Percentiles rank a stretch among this genome's conserved stretches.
Evolutionary conservation across 2,888 invertebrate genomes (phyloP).

Genomic region (Nasonovia ribisnigri): DNA sequence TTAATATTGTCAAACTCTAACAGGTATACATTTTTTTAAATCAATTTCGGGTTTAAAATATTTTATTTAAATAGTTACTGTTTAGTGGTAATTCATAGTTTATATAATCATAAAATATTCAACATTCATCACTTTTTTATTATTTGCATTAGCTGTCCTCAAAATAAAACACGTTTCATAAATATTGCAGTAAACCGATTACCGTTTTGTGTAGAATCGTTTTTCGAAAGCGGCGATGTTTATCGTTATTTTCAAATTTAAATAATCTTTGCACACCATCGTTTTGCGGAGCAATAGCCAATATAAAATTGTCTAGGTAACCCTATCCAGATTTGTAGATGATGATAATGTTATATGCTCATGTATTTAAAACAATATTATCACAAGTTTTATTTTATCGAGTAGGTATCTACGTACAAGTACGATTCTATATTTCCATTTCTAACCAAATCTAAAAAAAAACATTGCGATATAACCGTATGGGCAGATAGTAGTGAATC

Average conservation of each 20-base stretch:
- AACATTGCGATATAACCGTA: neutral
- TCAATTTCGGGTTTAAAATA: too few species aligned
- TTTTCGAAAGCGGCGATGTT: neutral
- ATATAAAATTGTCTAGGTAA: neutral
- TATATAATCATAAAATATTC: neutral
- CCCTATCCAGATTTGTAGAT: neutral
- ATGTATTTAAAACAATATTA: neutral
- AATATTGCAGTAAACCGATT: neutral
- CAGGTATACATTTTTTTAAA: too few species aligned
- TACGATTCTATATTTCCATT: neutral
- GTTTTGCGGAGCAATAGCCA: neutral
- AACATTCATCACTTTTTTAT: neutral
- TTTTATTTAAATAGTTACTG: too few species aligned
- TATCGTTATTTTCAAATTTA: neutral
- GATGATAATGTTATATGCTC: neutral
- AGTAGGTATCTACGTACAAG: neutral
- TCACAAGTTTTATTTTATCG: neutral
- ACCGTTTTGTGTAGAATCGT: neutral
- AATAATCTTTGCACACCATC: neutral
- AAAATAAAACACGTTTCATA: neutral
- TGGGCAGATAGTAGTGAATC: neutral
- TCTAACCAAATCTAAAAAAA: neutral
- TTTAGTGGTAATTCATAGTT: neutral
- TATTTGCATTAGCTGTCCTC: neutral
- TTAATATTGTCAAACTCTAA: too few species aligned